phyloP scores from a whole-genome alignment of 2,797 vertebrate genomes.

The Denticeps clupeoides region DNA sequence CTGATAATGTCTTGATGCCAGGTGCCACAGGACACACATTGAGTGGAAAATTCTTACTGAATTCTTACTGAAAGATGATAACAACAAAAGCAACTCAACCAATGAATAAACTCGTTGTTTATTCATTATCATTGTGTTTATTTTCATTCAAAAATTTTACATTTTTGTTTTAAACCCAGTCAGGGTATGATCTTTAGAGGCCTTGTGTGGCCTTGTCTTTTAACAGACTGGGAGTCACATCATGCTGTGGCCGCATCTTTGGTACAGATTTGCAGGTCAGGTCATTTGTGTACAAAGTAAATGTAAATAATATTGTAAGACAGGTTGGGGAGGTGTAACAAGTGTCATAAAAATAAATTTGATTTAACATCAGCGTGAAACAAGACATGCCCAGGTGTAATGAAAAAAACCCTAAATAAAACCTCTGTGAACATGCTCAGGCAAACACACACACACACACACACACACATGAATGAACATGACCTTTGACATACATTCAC shows the following conservation, averaged over 20 bases:
- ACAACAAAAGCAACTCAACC: slow-evolving; percentile 20
- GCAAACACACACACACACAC: slow-evolving; percentile 2
- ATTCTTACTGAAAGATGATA: no score
- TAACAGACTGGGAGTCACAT: slow-evolving; percentile 47
- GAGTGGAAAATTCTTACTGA: no score
- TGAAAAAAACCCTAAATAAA: slow-evolving; percentile 54
- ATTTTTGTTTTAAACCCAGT: slow-evolving; percentile 48
- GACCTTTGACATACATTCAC: slow-evolving; percentile 5
- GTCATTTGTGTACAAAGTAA: slow-evolving; percentile 52
- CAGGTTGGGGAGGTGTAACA: slow-evolving; percentile 46
- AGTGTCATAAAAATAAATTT: slow-evolving; percentile 49
- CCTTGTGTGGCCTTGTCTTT: slow-evolving; percentile 34
- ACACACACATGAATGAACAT: slow-evolving; percentile 24
- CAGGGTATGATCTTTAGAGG: slow-evolving; percentile 51
- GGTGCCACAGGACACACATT: no score
- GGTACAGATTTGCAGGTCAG: slow-evolving; percentile 46
- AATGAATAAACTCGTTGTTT: slow-evolving; percentile 11
- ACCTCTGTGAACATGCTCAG: slow-evolving; percentile 18
- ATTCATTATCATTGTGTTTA: slow-evolving; percentile 46
- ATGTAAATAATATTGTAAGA: slow-evolving; percentile 43
- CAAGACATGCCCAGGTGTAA: slow-evolving; percentile 46
- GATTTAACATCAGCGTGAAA: slow-evolving; percentile 44
- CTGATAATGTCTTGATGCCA: no score
- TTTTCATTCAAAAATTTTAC: slow-evolving; percentile 54
- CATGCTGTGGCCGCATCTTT: slow-evolving; percentile 30